phyloP scores from a whole-genome alignment of 2,113 vertebrate species.

The Perognathus longimembris region DNA sequence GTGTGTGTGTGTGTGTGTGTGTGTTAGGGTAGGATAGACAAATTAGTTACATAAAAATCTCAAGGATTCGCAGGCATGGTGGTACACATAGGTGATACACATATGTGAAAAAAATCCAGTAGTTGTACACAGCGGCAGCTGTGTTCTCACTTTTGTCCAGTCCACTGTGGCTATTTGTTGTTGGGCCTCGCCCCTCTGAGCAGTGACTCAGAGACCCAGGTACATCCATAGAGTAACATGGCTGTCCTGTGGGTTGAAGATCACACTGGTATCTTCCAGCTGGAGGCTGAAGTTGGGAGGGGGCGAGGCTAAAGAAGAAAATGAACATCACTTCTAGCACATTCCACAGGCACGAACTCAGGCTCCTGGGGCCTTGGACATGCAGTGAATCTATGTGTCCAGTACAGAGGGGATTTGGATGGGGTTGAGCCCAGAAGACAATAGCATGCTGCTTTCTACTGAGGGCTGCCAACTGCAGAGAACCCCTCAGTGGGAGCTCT shows the following conservation, averaged over 20 bases:
- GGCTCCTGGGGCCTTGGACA: neutral
- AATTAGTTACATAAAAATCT: neutral
- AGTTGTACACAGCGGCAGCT: neutral
- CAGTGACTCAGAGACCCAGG: neutral
- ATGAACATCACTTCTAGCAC: neutral
- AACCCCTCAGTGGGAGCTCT: neutral
- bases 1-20: neutral
- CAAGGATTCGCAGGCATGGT: neutral
- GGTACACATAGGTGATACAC: neutral
- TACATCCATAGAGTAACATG: neutral
- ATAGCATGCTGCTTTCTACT: neutral
- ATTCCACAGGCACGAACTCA: neutral
- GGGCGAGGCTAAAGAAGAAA: neutral
- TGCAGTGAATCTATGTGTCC: neutral
- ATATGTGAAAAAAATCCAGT: neutral
- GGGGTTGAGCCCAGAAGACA: neutral
- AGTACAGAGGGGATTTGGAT: neutral
- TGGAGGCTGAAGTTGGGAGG: neutral
- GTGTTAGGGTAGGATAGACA: neutral
- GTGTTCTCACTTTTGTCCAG: neutral
- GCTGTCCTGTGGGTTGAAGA: neutral
- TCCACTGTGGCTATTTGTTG: neutral
- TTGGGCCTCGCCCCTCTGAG: neutral
- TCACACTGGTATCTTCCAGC: neutral
- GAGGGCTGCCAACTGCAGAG: neutral